These are phyloP conservation scores for Parelbella ahira DNA, from an alignment of 2,888 invertebrate species.

Conservation along the genomic window DNA sequence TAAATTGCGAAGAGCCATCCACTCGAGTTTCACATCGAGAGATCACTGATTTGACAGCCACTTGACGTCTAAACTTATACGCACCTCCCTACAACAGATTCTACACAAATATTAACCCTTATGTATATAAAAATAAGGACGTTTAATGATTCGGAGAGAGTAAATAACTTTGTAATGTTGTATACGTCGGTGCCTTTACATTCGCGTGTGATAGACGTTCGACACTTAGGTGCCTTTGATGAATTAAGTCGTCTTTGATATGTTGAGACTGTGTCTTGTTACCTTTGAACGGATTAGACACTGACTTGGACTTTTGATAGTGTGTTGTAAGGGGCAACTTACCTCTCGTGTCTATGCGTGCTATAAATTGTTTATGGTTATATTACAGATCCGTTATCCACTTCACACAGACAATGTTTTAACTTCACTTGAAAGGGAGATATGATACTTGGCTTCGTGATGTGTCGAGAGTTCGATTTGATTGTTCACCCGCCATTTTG, in stretches of 20 bases:
- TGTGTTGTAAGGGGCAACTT: constrained; percentile 12
- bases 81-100: neutral
- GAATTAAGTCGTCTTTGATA: constrained; percentile 34
- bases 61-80: constrained; percentile 24
- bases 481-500: too few species aligned
- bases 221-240: constrained; percentile 37
- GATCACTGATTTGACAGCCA: constrained; percentile 42
- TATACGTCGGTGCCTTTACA: constrained; percentile 33
- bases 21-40: constrained; percentile 35
- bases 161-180: constrained; percentile 13
- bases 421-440: too few species aligned
- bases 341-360: neutral
- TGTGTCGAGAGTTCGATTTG: too few species aligned
- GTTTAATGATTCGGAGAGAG: neutral
- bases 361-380: constrained; percentile 5
- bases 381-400: neutral
- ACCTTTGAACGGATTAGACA: constrained; percentile 27
- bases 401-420: too few species aligned
- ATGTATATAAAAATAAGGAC: constrained; percentile 3
- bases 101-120: constrained; percentile 18
- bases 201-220: constrained; percentile 32
- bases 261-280: constrained; percentile 29
- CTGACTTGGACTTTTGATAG: constrained; percentile 17
- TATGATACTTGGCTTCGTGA: too few species aligned
- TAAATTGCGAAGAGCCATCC: constrained; percentile 35